Evolutionary conservation across 2,888 invertebrate genomes (phyloP).

Genomic region (Phengaris alcon): DNA sequence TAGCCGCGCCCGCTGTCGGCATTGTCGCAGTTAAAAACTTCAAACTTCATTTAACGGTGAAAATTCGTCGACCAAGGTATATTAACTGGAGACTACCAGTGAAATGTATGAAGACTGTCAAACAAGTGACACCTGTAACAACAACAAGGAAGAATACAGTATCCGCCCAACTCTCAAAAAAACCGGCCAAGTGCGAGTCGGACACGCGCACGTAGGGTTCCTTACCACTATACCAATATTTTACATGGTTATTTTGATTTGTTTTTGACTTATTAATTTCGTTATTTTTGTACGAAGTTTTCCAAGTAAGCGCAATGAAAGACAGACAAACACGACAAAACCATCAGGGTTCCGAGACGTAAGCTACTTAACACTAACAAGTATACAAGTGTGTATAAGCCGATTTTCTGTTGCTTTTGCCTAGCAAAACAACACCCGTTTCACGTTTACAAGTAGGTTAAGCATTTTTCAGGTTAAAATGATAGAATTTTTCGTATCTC

Average conservation of each 20-base stretch:
- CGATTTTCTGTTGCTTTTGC: neutral
- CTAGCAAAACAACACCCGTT: neutral
- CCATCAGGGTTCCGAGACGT: neutral
- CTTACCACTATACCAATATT: too few species aligned
- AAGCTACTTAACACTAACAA: neutral
- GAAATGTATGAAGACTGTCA: too few species aligned
- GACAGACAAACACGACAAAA: neutral
- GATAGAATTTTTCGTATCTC: neutral
- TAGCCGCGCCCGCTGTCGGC: constrained; percentile 1
- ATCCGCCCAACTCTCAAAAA: too few species aligned
- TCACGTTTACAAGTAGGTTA: neutral
- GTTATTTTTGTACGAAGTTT: too few species aligned
- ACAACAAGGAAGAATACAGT: neutral
- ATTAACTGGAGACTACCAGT: too few species aligned
- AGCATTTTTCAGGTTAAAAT: neutral
- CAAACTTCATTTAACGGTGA: neutral
- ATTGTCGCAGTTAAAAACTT: constrained; percentile 15
- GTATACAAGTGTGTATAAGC: neutral
- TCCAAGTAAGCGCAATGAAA: too few species aligned
- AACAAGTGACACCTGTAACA: neutral
- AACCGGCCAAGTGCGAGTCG: too few species aligned
- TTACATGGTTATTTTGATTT: too few species aligned
- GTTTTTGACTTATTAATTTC: too few species aligned
- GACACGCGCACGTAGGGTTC: too few species aligned
- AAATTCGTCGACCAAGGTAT: neutral